Base-by-base conservation (phyloP, 2,113 vertebrate species). In the Mola mola region DNA sequence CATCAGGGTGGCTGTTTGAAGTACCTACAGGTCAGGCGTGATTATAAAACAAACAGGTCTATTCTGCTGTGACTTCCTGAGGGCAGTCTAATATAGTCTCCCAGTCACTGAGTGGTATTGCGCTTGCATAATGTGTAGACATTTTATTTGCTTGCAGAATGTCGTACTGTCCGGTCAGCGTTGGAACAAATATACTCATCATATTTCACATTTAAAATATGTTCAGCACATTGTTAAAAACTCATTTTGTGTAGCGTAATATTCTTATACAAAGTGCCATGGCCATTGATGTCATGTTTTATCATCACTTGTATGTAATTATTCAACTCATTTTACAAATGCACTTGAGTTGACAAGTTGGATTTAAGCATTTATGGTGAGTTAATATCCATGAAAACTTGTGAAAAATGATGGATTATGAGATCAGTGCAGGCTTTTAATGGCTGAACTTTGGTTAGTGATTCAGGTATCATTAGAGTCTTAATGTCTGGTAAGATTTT, bases 21-120 rank as follows among this genome's bases (percentile, higher is more conserved):
- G 70, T 75, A 72, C 66, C 47, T 72, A 60, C 76, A 69, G 83
- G 77, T 85, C 81, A 71, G 53, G 60, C 46, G 29, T 62, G 66
- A 71, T 89, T 72, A 77, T 43, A 25, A 76, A 66, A 66, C 58
- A 48, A 81, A 83, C 78, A 65, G 43, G 28, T 36, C 60, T 59
- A 75, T 79, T 81, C 69, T 81, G 74, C 59, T 70, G 56, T 4
- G 36, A 64, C 47, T 68, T 61, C 64, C 52, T 43, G 19, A 57
- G 51, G 63, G 38, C 71, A 65, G 50, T 64, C 53, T 41, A 31
- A 69, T 28, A 51, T 34, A 42, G 52, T 65, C 50, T 70, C 63
- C 33, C 29, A 50, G 46, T 40, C 21, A 20, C 13, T 26, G 22
- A 50, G 43, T 70, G 48, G 71, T 60, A 47, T 70, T 77, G 59